phyloP scores from a whole-genome alignment of 2,888 invertebrate species.

The Cosmia trapezina region DNA sequence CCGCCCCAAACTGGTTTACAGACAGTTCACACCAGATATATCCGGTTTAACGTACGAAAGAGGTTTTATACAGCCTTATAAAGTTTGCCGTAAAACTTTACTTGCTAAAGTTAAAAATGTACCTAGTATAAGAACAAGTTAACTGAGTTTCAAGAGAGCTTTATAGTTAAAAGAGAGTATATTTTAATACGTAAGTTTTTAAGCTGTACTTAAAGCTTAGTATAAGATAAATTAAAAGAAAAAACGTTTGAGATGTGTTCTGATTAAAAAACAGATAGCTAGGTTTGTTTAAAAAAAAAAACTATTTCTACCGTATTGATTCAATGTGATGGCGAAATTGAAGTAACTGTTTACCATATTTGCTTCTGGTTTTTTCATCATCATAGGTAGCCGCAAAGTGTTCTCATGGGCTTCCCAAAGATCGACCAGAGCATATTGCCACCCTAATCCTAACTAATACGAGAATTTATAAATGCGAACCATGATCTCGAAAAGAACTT shows the following conservation, averaged over 20 bases:
- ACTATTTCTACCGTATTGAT: not conserved
- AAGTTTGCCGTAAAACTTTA: constrained; percentile 48
- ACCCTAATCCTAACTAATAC: no score
- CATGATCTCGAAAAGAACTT: no score
- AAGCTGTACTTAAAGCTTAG: constrained; percentile 18
- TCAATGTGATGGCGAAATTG: not conserved
- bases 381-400: no score
- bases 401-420: no score
- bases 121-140: constrained; percentile 56
- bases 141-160: constrained; percentile 50
- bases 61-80: constrained; percentile 46
- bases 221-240: constrained; percentile 25
- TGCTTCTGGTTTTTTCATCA: no score
- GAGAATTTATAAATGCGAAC: no score
- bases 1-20: constrained; percentile 36
- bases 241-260: not conserved
- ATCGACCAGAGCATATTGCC: no score
- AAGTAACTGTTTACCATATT: not conserved
- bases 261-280: constrained; percentile 25
- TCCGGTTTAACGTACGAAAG: constrained; percentile 49
- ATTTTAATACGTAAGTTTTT: constrained; percentile 29
- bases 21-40: constrained; percentile 62
- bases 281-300: no score
- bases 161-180: constrained; percentile 29
- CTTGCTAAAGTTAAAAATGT: constrained; percentile 61